Evolutionary conservation across 2,888 invertebrate species (phyloP).

Genomic region (Tetragnatha montana): DNA sequence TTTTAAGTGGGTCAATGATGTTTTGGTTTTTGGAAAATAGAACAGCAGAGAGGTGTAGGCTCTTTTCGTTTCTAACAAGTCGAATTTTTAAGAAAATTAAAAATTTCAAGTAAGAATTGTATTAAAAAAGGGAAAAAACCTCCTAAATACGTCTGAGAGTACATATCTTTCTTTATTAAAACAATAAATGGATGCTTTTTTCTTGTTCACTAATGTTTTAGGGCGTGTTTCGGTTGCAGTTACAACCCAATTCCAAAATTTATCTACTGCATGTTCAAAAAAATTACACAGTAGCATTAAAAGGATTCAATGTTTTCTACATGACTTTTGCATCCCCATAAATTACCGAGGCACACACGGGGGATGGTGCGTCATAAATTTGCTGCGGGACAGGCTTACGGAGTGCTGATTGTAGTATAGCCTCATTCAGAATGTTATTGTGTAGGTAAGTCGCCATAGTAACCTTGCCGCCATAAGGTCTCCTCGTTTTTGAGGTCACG

Average conservation of each 20-base stretch:
- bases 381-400: conserved; percentile 8
- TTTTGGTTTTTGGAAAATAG: too few relatives aligned
- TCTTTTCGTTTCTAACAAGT: too few relatives aligned
- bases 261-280: neutral
- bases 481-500: conserved; percentile 39
- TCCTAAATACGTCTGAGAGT: neutral
- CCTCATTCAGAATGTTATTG: conserved; percentile 43
- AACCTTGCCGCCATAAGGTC: conserved; percentile 47
- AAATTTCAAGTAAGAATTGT: too few relatives aligned
- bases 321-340: conserved; percentile 2
- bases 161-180: neutral
- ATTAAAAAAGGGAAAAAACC: neutral
- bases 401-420: conserved; percentile 37
- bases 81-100: too few relatives aligned
- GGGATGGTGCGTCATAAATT: conserved; percentile 13
- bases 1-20: too few relatives aligned
- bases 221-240: neutral
- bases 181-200: neutral
- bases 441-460: conserved; percentile 28
- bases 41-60: too few relatives aligned
- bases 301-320: conserved; percentile 12
- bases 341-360: conserved; percentile 4
- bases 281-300: conserved; percentile 1
- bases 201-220: neutral
- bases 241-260: neutral